Evolutionary conservation across 2,888 invertebrate genomes (phyloP).

Genomic region (Temnothorax ravouxi): DNA sequence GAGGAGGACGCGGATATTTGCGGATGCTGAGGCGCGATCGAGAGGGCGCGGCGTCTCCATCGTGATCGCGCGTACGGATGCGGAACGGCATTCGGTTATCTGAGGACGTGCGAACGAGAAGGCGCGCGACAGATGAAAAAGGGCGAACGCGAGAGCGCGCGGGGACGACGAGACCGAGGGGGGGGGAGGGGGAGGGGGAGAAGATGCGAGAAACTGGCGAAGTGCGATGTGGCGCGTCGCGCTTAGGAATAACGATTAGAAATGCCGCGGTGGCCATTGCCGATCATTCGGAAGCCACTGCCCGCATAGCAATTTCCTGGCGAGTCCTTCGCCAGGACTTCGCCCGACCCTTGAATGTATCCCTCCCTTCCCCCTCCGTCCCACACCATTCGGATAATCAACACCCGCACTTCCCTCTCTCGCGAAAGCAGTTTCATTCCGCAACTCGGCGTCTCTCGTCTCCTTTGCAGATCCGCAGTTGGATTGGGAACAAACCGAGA

Average conservation of each 20-base stretch:
- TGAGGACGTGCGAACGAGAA: conserved; percentile 11
- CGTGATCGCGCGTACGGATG: conserved; percentile 42
- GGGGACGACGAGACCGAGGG: not conserved
- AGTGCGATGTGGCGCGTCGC: conserved; percentile 64
- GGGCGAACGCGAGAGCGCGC: not conserved
- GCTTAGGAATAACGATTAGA: conserved; percentile 72
- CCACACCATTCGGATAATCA: conserved; percentile 66
- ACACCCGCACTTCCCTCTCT: conserved; percentile 23
- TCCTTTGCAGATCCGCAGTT: conserved; percentile 57
- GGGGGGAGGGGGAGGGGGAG: no score
- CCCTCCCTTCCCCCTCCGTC: conserved; percentile 52
- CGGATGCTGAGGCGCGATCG: conserved; percentile 41
- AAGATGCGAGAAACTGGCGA: conserved; percentile 13
- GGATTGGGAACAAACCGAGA: conserved; percentile 54
- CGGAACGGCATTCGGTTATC: conserved; percentile 45
- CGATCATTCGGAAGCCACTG: conserved; percentile 78
- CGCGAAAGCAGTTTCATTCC: conserved; percentile 14
- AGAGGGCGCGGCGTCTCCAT: conserved; percentile 1
- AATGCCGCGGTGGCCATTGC: conserved; percentile 79
- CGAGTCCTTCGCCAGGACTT: conserved; percentile 64
- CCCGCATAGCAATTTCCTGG: conserved; percentile 80
- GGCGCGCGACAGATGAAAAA: conserved; percentile 9
- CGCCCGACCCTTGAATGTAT: conserved; percentile 60
- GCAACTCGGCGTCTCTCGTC: conserved; percentile 8
- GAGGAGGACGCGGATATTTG: conserved; percentile 13